phyloP scores from a whole-genome alignment of 2,113 vertebrate species.

The Syngnathus typhle region DNA sequence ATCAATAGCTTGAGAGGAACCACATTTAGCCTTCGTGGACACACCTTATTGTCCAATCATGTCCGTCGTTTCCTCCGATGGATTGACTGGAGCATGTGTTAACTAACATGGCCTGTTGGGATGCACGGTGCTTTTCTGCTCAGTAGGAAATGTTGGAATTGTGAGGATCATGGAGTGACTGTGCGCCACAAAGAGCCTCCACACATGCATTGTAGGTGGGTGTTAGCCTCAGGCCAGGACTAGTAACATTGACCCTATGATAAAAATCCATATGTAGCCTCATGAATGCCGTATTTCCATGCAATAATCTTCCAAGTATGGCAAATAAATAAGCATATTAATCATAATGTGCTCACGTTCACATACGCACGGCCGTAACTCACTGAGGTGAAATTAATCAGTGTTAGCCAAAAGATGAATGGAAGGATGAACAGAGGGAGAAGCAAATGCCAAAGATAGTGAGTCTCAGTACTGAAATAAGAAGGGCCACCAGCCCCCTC shows the following conservation, averaged over 20 bases:
- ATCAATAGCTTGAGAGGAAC: conserved; percentile 63
- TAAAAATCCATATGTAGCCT: background rate
- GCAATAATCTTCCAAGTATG: background rate
- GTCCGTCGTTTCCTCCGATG: conserved; percentile 53
- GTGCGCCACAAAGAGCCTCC: conserved; percentile 7
- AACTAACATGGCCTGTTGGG: conserved; percentile 42
- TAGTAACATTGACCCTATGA: conserved; percentile 10
- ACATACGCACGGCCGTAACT: conserved; percentile 38
- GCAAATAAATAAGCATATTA: background rate
- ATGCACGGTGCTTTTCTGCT: conserved; percentile 12
- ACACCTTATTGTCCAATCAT: conserved; percentile 55
- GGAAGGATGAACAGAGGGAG: conserved; percentile 18
- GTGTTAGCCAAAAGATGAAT: conserved; percentile 33
- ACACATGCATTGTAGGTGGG: conserved; percentile 32
- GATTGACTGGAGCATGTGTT: conserved; percentile 46
- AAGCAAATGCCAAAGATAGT: conserved; percentile 31
- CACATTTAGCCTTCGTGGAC: conserved; percentile 48
- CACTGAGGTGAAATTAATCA: conserved; percentile 52
- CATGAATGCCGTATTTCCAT: background rate
- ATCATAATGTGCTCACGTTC: background rate
- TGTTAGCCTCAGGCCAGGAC: conserved; percentile 50
- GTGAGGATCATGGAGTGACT: conserved; percentile 10
- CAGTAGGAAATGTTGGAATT: conserved; percentile 13
- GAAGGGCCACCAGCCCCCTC: conserved; percentile 42
- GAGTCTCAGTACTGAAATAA: conserved; percentile 44